Conservation (phyloP, 2,888 invertebrate species). For the Noctua fimbriata region DNA sequence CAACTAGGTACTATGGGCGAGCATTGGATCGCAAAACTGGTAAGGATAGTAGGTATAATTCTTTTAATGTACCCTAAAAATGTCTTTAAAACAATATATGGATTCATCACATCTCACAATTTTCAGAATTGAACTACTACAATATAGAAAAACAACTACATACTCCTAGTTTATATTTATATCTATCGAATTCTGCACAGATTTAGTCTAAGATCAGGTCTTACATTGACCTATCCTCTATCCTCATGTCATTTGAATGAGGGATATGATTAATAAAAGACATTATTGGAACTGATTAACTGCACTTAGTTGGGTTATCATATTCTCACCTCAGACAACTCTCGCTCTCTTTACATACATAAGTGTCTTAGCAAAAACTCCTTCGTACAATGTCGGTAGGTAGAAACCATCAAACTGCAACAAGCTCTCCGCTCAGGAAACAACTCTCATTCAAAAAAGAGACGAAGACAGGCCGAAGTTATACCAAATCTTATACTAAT, state of each 20-base stretch:
- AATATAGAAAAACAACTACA: neutral
- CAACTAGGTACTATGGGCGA: neutral
- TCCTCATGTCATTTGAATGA: conserved; percentile 7
- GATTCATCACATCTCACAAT: neutral
- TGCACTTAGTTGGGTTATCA: neutral
- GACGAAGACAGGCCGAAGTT: neutral
- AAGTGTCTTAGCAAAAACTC: neutral
- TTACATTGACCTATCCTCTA: neutral
- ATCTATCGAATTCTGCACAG: conserved; percentile 36
- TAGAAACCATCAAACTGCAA: neutral
- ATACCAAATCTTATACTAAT: neutral
- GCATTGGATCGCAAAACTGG: neutral
- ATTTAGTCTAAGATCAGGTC: neutral
- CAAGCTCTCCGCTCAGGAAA: neutral
- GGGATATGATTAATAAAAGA: neutral
- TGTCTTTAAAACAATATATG: neutral
- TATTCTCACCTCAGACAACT: neutral
- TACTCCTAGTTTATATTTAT: neutral
- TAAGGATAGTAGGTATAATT: neutral
- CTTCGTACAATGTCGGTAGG: neutral
- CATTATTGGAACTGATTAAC: neutral
- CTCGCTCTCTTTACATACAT: neutral
- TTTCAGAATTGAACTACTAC: neutral
- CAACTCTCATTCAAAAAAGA: conserved; percentile 17
- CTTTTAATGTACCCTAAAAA: neutral